Base-by-base conservation (phyloP, 1,140 invertebrate species). In the Eriocheir sinensis region DNA sequence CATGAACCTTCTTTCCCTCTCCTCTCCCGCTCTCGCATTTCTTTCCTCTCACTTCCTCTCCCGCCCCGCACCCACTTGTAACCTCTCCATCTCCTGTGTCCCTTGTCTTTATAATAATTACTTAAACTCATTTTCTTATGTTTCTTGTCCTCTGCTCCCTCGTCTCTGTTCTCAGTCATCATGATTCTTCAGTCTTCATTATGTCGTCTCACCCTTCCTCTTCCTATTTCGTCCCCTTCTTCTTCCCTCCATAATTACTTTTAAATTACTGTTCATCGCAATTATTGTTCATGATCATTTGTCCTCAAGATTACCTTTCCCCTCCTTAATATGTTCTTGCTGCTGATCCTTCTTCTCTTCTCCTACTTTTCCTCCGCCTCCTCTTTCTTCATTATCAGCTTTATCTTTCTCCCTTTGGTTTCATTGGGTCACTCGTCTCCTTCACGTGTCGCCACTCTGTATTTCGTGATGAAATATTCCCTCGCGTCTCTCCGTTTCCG, bases 111-210 rank as follows among this genome's bases (percentile, higher is more conserved):
- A 72, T 30, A 88, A 40, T 88, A 40, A 88, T 30, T 44, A 88
- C 85, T 88, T 41, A 27, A 41, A 88, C 85, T 88, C 38, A 40
- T 41, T 88, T 72, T 72, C 60, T 72, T 72, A 72, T 72, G 60
- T n/a, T 72, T 72, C 60, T 72, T 72, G 60, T 72, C 60, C 60
- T 72, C 60, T 72, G 60, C 60, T 72, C 60, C 60, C 60, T 72
- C 60, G 60, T 72, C 60, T 72, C 60, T 72, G 60, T 72, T 72
- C 60, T 72, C 60, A 72, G 60, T 72, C 60, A 72, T 72, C 60
- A 72, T 72, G 60, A 72, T 72, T 72, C 60, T 72, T 72, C 60
- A 72, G 60, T 72, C 60, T 72, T 72, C 60, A 72, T 72, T 72
- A 72, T 72, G 60, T 72, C 60, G 60, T 72, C 60, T 72, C 60